These are phyloP conservation scores for Trachelus stipa DNA, from an alignment of 2,888 invertebrate genomes.

Conservation along the genomic window DNA sequence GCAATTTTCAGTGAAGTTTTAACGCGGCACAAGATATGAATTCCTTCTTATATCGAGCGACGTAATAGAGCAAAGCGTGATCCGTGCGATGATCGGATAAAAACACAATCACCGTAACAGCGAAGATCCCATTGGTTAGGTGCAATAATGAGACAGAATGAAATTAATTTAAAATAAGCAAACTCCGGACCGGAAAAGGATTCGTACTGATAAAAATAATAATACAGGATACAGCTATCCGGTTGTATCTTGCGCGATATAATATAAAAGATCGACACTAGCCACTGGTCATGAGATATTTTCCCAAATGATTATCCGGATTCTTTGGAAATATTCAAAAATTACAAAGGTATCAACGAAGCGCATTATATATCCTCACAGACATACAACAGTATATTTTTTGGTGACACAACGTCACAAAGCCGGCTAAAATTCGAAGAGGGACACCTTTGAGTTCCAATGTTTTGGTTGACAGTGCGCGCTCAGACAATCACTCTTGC, in stretches of 20 bases:
- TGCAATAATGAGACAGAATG: background rate
- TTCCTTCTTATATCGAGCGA: background rate
- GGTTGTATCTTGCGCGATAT: background rate
- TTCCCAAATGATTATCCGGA: background rate
- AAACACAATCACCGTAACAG: background rate
- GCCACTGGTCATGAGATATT: background rate
- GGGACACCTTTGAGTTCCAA: background rate
- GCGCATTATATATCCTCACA: background rate
- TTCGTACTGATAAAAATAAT: background rate
- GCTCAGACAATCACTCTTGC: constrained; percentile 30
- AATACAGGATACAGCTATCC: background rate
- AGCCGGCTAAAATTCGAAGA: background rate
- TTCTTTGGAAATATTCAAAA: background rate
- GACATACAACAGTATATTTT: background rate
- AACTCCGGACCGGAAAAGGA: background rate
- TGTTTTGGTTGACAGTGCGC: constrained; percentile 33
- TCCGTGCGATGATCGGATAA: background rate
- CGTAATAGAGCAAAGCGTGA: background rate
- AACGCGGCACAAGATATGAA: background rate
- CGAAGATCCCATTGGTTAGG: background rate
- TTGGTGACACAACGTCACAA: background rate
- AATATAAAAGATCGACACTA: background rate
- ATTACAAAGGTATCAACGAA: background rate
- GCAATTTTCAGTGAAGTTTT: background rate
- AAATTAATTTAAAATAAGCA: background rate